Evolutionary conservation across 2,113 vertebrate species (phyloP).

Genomic region (Psammodynastes pulverulentus): DNA sequence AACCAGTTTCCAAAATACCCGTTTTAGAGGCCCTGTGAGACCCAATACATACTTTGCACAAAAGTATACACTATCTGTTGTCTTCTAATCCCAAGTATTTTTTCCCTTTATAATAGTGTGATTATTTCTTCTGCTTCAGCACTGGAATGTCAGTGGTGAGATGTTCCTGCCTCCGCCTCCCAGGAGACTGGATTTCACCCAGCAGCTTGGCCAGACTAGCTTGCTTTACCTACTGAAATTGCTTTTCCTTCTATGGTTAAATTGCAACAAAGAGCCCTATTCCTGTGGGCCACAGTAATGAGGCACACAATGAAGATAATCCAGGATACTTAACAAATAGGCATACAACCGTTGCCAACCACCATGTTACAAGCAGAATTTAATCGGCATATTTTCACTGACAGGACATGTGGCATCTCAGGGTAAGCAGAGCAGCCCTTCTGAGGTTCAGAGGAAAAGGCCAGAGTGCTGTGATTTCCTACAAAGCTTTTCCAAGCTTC

Average conservation of each 20-base stretch:
- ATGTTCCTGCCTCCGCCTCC: background rate
- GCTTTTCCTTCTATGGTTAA: background rate
- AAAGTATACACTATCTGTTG: background rate
- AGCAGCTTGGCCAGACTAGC: background rate
- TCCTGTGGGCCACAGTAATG: background rate
- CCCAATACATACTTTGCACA: background rate
- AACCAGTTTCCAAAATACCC: background rate
- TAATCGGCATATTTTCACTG: background rate
- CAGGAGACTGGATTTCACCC: background rate
- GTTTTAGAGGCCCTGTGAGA: background rate
- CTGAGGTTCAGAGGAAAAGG: background rate
- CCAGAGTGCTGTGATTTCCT: background rate
- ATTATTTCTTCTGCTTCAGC: background rate
- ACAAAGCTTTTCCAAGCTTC: background rate
- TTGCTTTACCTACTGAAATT: background rate
- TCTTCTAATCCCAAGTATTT: background rate
- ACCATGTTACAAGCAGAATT: background rate
- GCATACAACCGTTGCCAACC: background rate
- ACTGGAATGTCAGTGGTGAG: background rate
- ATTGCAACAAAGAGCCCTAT: background rate
- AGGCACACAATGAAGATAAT: background rate
- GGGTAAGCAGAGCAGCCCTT: background rate
- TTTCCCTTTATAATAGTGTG: background rate
- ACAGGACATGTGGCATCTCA: background rate
- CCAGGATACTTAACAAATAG: background rate